phyloP scores from a whole-genome alignment of 2,888 invertebrate genomes.

The Macrophya annulata region DNA sequence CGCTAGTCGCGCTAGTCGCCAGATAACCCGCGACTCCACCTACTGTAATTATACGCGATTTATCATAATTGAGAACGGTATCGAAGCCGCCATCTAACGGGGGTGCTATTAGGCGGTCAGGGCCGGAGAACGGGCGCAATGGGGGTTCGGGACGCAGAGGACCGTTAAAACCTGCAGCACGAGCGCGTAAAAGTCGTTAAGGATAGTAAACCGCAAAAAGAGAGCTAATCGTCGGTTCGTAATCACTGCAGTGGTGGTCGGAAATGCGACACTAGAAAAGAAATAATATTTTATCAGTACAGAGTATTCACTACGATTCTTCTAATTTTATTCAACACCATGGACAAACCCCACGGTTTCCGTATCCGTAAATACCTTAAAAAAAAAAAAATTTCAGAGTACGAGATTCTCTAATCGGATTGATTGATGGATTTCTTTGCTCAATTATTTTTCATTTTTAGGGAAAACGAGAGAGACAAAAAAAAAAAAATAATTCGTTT shows the following conservation, averaged over 20 bases:
- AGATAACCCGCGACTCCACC: constrained; percentile 63
- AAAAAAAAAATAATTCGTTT: not conserved
- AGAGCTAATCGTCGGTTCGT: constrained; percentile 46
- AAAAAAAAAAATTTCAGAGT: not conserved
- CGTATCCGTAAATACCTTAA: not conserved
- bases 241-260: constrained; percentile 35
- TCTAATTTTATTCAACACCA: not conserved
- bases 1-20: constrained; percentile 53
- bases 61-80: constrained; percentile 72
- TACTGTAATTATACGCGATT: constrained; percentile 72
- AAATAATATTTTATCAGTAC: not conserved
- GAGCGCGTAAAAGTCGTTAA: constrained; percentile 43
- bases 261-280: constrained; percentile 23
- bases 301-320: not conserved
- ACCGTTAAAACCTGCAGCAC: constrained; percentile 45
- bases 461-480: too few relatives aligned
- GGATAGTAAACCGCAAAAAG: constrained; percentile 48
- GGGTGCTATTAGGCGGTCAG: constrained; percentile 56
- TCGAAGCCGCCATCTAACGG: constrained; percentile 66
- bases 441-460: too few relatives aligned
- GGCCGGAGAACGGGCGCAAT: constrained; percentile 15
- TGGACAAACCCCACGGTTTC: not conserved
- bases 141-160: not conserved
- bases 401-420: not conserved
- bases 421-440: not conserved